Base-by-base conservation (phyloP, 2,113 vertebrate genomes). In the Dipodomys stephensi region DNA sequence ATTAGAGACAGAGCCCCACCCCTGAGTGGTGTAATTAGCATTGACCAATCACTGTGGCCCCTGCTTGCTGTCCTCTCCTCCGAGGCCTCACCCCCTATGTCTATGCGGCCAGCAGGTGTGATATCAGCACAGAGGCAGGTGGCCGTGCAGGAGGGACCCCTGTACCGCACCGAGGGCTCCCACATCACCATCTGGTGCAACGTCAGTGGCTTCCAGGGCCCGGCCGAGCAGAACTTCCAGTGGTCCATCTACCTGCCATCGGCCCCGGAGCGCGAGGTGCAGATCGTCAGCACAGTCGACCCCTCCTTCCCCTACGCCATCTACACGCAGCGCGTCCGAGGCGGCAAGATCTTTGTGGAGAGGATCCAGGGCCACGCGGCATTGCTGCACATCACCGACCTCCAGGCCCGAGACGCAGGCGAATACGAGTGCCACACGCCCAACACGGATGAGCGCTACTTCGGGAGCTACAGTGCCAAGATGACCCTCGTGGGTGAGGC, bases 171-270 rank as follows among this genome's bases (percentile, higher is more conserved):
- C 0, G 99, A 99, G 95, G 99, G 99, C 30, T 99, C 99, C 91
- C 99, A 99, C 30, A 67, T 99, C 97, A 99, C 99, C 60, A 98
- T 99, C 98, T 99, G 99, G 99, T 99, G 99, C 98, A 99, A 99
- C 13, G 99, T 99, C 97, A 98, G 98, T 0, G 99, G 99, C 97
- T 99, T 98, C 97, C 98, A 98, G 93, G 98, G 98, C 4, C 98
- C 98, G 0, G 49, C 98, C 1, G 97, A 98, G 97, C 99, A 99
- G 98, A 98, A 99, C 92, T 99, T 99, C 87, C 99, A 99, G 97
- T 99, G 99, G 99, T 99, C 99, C 96, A 98, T 99, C 97, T 99
- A 99, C 97, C 98, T 98, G 91, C 97, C 98, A 4, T 98, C 98
- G 0, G 98, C 97, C 7, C 98, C 99, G 0, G 98, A 99, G 95